Base-by-base conservation (phyloP, 2,113 vertebrate species). In the Phocoena phocoena region DNA sequence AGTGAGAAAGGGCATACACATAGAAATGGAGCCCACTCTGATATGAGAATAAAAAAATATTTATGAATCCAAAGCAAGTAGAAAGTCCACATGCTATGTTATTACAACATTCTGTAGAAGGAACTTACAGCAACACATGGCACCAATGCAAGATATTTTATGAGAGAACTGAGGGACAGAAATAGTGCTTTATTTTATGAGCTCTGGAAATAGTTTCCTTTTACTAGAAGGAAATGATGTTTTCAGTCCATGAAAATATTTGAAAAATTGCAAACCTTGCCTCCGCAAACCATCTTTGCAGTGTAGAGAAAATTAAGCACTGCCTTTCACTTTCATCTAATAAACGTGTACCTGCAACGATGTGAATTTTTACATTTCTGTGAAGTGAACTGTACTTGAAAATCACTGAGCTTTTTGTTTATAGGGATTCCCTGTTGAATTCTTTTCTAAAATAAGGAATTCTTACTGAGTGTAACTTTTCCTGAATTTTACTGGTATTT, bases 141-240 rank as follows among this genome's bases (percentile, higher is more conserved):
- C 33, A 91, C 67, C 20, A 86, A 58, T 82, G 53, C 17, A 38
- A 95, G 50, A n/a, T 53, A 73, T 91, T 93, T 97, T 95, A 93
- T 85, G 85, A 93, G 71, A 88, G 97, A 86, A 65, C 28, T 65
- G 23, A 73, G 44, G 28, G 41, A 73, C 82, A 91, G 79, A 88
- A 95, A 94, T 85, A 92, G 71, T 86, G 33, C 36, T 90, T 95
- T 96, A 74, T 93, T 97, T 95, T 93, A 94, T 90, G 41, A 93
- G 41, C 20, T 74, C 68, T 96, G 79, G 67, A 95, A 95, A 65
- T 18, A 55, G 20, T 94, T 94, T 93, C 41, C 26, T 93, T 93
- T 95, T 91, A 65, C 71, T 95, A 88, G 38, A 82, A 88, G 85
- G 67, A 97, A 95, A 94, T 12, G 8, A 17, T 77, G 36, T 93